Evolutionary conservation across 2,797 vertebrate species (phyloP).

Genomic region (Eulemur mongoz): DNA sequence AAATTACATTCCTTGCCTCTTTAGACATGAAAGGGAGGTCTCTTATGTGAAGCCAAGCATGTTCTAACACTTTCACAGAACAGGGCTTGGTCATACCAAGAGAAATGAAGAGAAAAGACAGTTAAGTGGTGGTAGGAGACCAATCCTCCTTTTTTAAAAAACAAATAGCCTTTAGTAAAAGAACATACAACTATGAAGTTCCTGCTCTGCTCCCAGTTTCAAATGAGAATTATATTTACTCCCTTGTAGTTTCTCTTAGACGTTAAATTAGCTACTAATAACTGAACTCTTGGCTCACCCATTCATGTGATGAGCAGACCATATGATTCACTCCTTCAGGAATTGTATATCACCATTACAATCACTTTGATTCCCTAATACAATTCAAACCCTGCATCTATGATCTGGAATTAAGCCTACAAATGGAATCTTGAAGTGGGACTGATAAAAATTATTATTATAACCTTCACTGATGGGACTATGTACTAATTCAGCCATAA

Average conservation of each 20-base stretch:
- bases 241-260: neutral
- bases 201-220: neutral
- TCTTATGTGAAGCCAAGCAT: conserved; percentile 66
- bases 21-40: conserved; percentile 52
- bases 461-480: neutral
- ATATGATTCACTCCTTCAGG: neutral
- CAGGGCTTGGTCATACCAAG: conserved; percentile 21
- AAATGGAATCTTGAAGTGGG: neutral
- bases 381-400: neutral
- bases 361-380: neutral
- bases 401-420: neutral
- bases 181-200: neutral
- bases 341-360: neutral
- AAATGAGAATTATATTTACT: neutral
- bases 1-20: conserved; percentile 54
- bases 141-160: neutral
- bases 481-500: neutral
- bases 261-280: neutral
- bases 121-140: neutral
- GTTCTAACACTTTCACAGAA: conserved; percentile 62
- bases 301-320: neutral
- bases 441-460: neutral
- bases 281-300: neutral
- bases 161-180: conserved; percentile 9
- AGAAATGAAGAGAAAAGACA: conserved; percentile 38